Conservation (phyloP, 37 sponge, comb jelly and placozoan genomes). For the Bolinopsis microptera region DNA sequence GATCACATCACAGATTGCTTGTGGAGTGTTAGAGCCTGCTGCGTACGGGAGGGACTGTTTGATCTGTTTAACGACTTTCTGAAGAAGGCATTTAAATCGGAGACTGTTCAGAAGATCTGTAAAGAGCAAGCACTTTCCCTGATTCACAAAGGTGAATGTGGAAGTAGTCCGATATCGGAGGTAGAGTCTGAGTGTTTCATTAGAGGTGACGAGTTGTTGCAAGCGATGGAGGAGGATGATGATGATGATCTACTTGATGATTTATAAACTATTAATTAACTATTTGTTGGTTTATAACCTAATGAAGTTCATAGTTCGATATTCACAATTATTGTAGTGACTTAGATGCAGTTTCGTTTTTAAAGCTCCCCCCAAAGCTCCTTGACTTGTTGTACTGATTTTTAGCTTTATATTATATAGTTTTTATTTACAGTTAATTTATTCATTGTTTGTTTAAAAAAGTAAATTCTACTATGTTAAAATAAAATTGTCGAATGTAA, state of each 20-base stretch:
- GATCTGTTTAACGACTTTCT: not conserved
- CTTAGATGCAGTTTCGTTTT: too few relatives aligned
- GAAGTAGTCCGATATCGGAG: not conserved
- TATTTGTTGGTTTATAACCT: too few relatives aligned
- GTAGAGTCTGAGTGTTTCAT: slow-evolving; percentile 21
- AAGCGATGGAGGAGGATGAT: slow-evolving; percentile 15
- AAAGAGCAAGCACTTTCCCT: not conserved
- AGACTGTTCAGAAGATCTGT: not conserved
- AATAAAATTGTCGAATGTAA: too few relatives aligned
- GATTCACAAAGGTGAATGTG: slow-evolving; percentile 22
- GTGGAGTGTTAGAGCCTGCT: not conserved
- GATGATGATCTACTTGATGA: not conserved
- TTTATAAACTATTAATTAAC: not conserved
- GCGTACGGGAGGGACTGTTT: not conserved
- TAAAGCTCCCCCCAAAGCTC: too few relatives aligned
- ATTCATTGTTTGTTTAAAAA: not conserved
- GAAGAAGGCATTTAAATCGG: not conserved
- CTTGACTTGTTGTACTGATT: too few relatives aligned
- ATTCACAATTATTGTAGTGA: too few relatives aligned
- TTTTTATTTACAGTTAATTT: not conserved
- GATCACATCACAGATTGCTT: not conserved
- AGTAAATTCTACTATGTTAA: too few relatives aligned
- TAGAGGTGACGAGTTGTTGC: not conserved
- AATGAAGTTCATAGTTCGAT: too few relatives aligned
- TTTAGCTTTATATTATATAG: not conserved